Evolutionary conservation across 2,888 invertebrate species (phyloP), one percentile per base, ranked within the genome.

Genomic region (Adelphocoris suturalis): DNA sequence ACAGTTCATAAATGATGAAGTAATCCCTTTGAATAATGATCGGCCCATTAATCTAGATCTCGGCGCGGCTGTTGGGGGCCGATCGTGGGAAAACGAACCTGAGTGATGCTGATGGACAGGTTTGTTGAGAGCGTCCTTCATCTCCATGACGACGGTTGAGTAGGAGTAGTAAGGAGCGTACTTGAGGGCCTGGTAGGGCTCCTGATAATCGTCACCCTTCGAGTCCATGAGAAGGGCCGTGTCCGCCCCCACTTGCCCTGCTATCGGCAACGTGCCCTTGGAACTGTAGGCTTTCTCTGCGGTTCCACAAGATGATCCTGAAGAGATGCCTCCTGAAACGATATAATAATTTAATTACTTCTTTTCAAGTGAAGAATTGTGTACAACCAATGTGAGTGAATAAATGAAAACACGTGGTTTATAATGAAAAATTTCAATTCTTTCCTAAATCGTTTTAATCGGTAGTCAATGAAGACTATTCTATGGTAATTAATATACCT

Each of bases 101-200:
- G 92, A 92, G 55, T 91, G 92, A 13, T 84, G 89, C 5, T 81
- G 52, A 82, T 55, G 89, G 47, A 85, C 89, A 14, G 84, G 86
- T 90, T 92, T 92, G 91, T 92, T 92, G 76, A 92, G 93, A 92
- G 95, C 95, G 93, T 96, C 96, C 55, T 93, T 96, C 95, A 96
- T 96, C 94, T 96, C 96, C 94, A 96, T 95, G 92, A 96, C 94
- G 82, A 96, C 96, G 47, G 96, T 96, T 93, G 96, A 96, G 94
- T 96, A 96, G 93, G 96, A 96, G 93, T 96, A 96, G 93, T 96
- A 96, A 2, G 96, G 96, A 16, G 96, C 96, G 93, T 96, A 96
- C 93, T 96, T 96, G 92, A 96, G 94, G 27, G 96, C 96, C 93
- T 96, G 96, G 93, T 96, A 96, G 68, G 97, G 97, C 94, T 97